These are phyloP conservation scores for Apotomis turbidana DNA, from an alignment of 2,888 invertebrate species.

Conservation along the genomic window DNA sequence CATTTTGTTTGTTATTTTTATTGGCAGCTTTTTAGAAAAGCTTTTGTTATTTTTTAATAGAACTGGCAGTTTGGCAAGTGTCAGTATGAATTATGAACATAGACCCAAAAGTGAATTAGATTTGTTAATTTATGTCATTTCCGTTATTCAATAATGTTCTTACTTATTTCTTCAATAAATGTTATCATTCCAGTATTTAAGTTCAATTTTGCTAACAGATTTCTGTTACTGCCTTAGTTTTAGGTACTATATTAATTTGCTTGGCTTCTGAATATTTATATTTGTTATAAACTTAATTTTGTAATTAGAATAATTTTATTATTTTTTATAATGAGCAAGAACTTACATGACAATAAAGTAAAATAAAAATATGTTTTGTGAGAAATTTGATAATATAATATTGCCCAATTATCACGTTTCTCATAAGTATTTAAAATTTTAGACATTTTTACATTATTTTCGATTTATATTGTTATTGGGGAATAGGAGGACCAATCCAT, in stretches of 20 bases:
- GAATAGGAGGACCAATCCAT: conserved; percentile 56
- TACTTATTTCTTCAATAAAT: conserved; percentile 6
- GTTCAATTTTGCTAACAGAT: conserved; percentile 37
- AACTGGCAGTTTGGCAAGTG: not conserved
- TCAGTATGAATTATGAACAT: conserved; percentile 6
- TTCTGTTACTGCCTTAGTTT: conserved; percentile 55
- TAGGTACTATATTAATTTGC: conserved; percentile 40
- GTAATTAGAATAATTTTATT: conserved; percentile 30
- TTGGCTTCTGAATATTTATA: conserved; percentile 37
- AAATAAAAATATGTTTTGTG: conserved; percentile 45
- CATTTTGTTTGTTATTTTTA: conserved; percentile 33
- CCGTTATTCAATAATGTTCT: not conserved
- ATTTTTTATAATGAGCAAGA: conserved; percentile 47
- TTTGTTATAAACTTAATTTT: conserved; percentile 38
- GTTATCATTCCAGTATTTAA: conserved; percentile 41
- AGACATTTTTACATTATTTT: conserved; percentile 46
- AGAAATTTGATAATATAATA: conserved; percentile 53
- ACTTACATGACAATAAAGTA: conserved; percentile 47
- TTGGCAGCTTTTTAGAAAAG: conserved; percentile 42
- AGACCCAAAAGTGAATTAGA: conserved; percentile 42
- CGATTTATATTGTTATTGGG: conserved; percentile 34
- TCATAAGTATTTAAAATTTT: conserved; percentile 18
- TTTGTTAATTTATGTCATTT: conserved; percentile 43
- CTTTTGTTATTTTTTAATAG: conserved; percentile 29
- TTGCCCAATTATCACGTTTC: conserved; percentile 42